These are phyloP conservation scores for Enteromius trimaculatus DNA, from an alignment of 2,797 vertebrate species.

Conservation along the genomic window DNA sequence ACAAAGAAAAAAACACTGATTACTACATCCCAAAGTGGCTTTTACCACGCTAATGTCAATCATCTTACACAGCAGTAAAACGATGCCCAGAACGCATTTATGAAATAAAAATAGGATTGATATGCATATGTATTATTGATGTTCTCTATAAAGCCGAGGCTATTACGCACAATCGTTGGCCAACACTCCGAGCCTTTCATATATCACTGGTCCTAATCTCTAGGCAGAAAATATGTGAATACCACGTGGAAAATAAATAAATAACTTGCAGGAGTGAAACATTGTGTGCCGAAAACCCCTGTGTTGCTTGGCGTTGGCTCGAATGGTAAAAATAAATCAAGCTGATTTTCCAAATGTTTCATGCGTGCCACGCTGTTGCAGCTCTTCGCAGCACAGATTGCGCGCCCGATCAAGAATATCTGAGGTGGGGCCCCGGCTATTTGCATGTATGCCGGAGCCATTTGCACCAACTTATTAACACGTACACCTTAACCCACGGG, in stretches of 20 bases:
- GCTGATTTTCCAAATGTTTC: conserved; percentile 89
- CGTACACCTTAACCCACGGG: conserved; percentile 80
- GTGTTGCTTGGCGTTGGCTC: conserved; percentile 83
- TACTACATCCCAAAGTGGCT: conserved; percentile 31
- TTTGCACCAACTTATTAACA: conserved; percentile 83
- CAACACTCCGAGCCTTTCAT: conserved; percentile 54
- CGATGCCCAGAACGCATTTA: conserved; percentile 45
- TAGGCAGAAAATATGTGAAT: conserved; percentile 74
- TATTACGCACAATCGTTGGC: conserved; percentile 55
- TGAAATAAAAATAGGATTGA: conserved; percentile 59
- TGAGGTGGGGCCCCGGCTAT: conserved; percentile 77
- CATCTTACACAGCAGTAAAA: conserved; percentile 42
- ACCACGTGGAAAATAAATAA: conserved; percentile 69
- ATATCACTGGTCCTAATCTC: conserved; percentile 64
- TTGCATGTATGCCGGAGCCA: conserved; percentile 68
- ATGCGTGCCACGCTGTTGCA: conserved; percentile 78
- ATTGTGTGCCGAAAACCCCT: conserved; percentile 85
- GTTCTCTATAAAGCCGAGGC: conserved; percentile 49
- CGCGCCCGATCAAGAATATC: conserved; percentile 78
- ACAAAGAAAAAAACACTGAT: background rate
- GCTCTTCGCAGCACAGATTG: conserved; percentile 87
- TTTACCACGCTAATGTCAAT: conserved; percentile 29
- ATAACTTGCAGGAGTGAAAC: conserved; percentile 72
- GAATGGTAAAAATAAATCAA: conserved; percentile 87
- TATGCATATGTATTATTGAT: conserved; percentile 53